These are phyloP conservation scores for Borostomias antarcticus DNA, from an alignment of 2,797 vertebrate species.

Conservation along the genomic window DNA sequence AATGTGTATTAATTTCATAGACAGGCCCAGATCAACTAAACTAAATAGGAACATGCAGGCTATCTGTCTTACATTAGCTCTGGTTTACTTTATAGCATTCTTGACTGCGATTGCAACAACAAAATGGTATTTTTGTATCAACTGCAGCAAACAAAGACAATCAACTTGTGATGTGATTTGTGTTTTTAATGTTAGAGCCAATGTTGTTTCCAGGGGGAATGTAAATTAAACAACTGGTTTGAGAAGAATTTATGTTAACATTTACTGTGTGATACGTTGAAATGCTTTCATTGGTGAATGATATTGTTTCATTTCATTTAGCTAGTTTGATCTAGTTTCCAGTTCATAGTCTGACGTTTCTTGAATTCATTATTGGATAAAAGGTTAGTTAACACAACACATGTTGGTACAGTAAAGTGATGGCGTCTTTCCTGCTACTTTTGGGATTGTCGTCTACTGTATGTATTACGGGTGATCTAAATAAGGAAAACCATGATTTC, in stretches of 20 bases:
- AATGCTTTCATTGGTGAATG: no score
- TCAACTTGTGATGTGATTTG: not conserved
- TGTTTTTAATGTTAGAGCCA: not conserved
- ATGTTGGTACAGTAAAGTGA: not conserved
- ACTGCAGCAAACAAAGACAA: constrained; percentile 1
- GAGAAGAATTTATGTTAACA: not conserved
- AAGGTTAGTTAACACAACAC: no score
- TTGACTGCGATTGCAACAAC: not conserved
- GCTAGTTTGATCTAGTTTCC: no score
- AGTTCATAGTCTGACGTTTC: no score
- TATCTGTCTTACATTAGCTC: not conserved
- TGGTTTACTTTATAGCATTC: not conserved
- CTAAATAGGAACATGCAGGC: not conserved
- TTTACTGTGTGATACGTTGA: not conserved
- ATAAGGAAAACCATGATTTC: not conserved
- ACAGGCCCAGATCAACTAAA: not conserved
- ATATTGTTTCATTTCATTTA: no score
- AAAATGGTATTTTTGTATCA: constrained; percentile 10
- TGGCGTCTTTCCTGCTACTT: not conserved
- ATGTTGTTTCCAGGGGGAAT: not conserved
- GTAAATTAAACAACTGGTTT: not conserved
- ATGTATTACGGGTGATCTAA: constrained; percentile 1
- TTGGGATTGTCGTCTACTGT: not conserved
- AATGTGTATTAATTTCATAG: not conserved
- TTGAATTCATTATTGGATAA: no score